These are phyloP conservation scores for Heliocidaris tuberculata DNA, from an alignment of 35 echinoderm and acorn worm genomes.

Conservation along the genomic window DNA sequence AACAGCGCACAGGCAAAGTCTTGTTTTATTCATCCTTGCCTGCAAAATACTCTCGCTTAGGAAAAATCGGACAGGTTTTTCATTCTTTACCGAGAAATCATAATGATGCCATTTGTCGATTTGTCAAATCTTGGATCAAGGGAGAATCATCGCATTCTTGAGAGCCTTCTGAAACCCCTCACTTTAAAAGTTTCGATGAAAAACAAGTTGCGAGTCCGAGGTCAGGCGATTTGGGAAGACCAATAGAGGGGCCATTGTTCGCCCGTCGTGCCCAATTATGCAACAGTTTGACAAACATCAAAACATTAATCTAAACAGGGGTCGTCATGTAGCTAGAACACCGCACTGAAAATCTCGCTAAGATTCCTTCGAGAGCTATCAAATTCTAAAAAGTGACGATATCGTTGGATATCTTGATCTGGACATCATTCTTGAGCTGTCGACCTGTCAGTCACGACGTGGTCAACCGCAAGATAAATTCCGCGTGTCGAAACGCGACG, in stretches of 20 bases:
- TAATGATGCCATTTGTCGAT: background rate
- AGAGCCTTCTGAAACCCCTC: background rate
- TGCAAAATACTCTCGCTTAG: background rate
- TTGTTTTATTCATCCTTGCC: background rate
- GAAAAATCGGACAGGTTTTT: background rate
- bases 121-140: background rate
- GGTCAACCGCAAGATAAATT: conserved; percentile 15
- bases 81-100: conserved; percentile 24
- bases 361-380: background rate
- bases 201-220: background rate
- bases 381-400: background rate
- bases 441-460: conserved; percentile 18
- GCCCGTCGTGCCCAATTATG: conserved; percentile 20
- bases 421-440: background rate
- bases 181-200: conserved; percentile 15
- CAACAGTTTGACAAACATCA: conserved; percentile 23
- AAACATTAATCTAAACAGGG: background rate
- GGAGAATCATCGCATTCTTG: background rate
- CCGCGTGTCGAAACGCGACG: conserved; percentile 24
- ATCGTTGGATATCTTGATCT: background rate
- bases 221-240: background rate
- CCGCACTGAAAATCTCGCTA: background rate
- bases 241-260: conserved; percentile 14
- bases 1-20: background rate
- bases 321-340: background rate